A percentile compares a stretch with the other conserved stretches of the same genome.
Evolutionary conservation across 2,888 invertebrate species (phyloP).

Genomic region (Trissolcus japonicus): DNA sequence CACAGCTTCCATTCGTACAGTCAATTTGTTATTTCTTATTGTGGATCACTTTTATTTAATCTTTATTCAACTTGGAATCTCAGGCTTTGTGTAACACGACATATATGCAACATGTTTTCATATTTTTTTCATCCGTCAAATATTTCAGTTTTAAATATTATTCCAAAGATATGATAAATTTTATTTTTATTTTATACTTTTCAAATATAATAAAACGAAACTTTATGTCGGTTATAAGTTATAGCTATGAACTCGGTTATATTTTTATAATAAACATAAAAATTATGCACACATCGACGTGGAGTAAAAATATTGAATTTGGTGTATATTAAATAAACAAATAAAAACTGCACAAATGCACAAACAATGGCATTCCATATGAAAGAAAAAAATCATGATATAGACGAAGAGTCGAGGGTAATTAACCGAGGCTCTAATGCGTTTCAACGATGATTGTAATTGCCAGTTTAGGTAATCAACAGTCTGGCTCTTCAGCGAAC

Average conservation of each 20-base stretch:
- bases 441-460: slow-evolving; percentile 40
- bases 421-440: slow-evolving; percentile 35
- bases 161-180: background rate
- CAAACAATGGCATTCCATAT: background rate
- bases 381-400: slow-evolving; percentile 23
- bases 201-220: background rate
- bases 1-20: background rate
- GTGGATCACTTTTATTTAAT: too few species aligned
- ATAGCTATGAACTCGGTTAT: too few species aligned
- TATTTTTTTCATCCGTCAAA: background rate
- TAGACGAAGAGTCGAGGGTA: slow-evolving; percentile 18
- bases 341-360: background rate
- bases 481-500: slow-evolving; percentile 35
- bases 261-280: too few species aligned
- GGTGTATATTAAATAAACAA: background rate
- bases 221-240: too few species aligned
- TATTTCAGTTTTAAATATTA: background rate
- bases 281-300: too few species aligned
- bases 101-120: background rate
- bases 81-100: background rate
- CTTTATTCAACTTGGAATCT: background rate
- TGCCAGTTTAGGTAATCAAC: slow-evolving; percentile 52
- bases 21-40: too few species aligned
- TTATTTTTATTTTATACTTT: background rate
- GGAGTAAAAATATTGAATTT: background rate